Evolutionary conservation across 2,113 vertebrate species (phyloP).

Genomic region (Myotis davidii): DNA sequence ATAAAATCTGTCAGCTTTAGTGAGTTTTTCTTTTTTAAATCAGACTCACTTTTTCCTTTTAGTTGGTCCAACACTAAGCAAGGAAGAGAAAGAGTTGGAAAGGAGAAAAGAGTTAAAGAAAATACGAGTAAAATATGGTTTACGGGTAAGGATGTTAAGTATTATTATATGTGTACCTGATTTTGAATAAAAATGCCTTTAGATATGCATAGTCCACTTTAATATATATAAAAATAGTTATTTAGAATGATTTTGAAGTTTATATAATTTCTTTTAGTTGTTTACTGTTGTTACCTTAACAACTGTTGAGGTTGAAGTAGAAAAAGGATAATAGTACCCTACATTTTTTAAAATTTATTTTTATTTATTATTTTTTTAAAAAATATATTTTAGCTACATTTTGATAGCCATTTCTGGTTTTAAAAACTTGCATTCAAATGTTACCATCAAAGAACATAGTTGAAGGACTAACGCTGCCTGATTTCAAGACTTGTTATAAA

Average conservation of each 20-base stretch:
- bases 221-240: neutral
- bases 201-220: neutral
- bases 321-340: neutral
- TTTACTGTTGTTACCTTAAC: neutral
- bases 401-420: constrained; percentile 21
- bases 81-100: constrained; percentile 94
- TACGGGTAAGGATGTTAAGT: constrained; percentile 89
- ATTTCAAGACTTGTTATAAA: neutral
- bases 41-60: constrained; percentile 69
- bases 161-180: neutral
- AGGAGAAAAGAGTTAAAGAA: constrained; percentile 96
- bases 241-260: constrained; percentile 5
- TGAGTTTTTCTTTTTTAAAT: neutral
- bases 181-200: constrained; percentile 39
- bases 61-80: constrained; percentile 89
- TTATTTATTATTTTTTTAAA: no score
- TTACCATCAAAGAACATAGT: neutral
- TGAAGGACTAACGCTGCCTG: neutral
- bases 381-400: no score
- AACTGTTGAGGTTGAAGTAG: neutral
- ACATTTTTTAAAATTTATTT: neutral
- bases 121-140: constrained; percentile 97
- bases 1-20: neutral
- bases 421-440: neutral
- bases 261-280: neutral